Percentiles rank a stretch among this genome's conserved stretches.
These are phyloP conservation scores for Stenotaenia linearis DNA, from an alignment of 2,888 invertebrate genomes.

Conservation along the genomic window DNA sequence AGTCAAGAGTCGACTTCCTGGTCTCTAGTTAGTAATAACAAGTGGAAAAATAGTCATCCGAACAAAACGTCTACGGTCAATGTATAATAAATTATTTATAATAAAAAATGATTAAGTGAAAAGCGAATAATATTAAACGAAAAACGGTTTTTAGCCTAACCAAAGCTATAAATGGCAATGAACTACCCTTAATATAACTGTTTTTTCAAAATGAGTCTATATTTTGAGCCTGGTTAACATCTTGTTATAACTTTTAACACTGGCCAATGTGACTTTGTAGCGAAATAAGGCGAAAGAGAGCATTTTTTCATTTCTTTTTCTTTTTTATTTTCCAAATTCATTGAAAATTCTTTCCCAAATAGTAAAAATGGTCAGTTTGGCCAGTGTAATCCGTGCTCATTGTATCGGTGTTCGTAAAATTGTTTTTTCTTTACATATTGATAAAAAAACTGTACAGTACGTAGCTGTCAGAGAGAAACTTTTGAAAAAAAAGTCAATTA, in stretches of 20 bases:
- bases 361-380: neutral
- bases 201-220: slow-evolving; percentile 16
- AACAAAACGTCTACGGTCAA: slow-evolving; percentile 20
- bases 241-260: slow-evolving; percentile 1
- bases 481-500: neutral
- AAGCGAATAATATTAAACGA: neutral
- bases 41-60: slow-evolving; percentile 3
- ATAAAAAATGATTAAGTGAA: neutral
- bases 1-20: neutral
- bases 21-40: slow-evolving; percentile 16
- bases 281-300: neutral
- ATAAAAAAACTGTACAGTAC: neutral
- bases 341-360: neutral
- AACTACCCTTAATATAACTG: neutral
- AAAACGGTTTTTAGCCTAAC: slow-evolving; percentile 17
- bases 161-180: slow-evolving; percentile 17
- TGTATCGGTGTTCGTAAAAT: neutral
- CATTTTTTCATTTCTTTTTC: neutral
- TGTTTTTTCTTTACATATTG: neutral
- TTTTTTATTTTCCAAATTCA: neutral
- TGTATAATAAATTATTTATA: slow-evolving; percentile 24
- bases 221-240: slow-evolving; percentile 3
- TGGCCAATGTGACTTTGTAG: neutral
- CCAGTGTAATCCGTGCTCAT: neutral
- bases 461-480: neutral